A percentile compares a stretch with the other conserved stretches of the same genome.
phyloP scores from a whole-genome alignment of 2,888 invertebrate species.

The Drosophila heteroneura region DNA sequence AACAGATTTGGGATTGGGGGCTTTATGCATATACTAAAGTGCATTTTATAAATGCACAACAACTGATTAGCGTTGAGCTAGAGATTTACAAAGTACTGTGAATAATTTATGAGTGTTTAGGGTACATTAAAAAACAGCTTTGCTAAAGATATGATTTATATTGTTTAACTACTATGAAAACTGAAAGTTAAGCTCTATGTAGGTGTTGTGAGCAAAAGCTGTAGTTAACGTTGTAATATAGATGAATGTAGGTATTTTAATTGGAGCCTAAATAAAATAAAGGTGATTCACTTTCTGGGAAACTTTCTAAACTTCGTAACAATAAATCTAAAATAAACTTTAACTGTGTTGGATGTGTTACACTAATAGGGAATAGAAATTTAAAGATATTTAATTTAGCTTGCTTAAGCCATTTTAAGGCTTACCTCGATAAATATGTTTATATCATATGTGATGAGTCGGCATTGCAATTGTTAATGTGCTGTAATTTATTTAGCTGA shows the following conservation, averaged over 20 bases:
- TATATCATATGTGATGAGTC: neutral
- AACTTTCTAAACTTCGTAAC: neutral
- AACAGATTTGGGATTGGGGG: constrained; percentile 14
- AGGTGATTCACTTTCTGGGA: neutral
- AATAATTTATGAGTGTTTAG: constrained; percentile 65
- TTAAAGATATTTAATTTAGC: neutral
- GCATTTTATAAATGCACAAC: constrained; percentile 64
- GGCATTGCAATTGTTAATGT: neutral
- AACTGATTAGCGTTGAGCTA: constrained; percentile 70
- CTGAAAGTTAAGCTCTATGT: constrained; percentile 37
- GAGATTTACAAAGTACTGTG: constrained; percentile 52
- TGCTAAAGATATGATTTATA: neutral
- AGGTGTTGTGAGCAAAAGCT: constrained; percentile 15
- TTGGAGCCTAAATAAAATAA: constrained; percentile 6
- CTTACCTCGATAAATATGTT: neutral
- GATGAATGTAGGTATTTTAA: constrained; percentile 6
- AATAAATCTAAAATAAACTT: neutral
- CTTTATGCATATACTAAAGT: constrained; percentile 42
- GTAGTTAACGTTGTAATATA: constrained; percentile 12
- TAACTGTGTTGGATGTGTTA: neutral
- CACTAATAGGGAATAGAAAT: neutral
- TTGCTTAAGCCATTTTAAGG: neutral
- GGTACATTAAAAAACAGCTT: constrained; percentile 15
- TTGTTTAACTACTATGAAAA: constrained; percentile 21
- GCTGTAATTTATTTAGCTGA: neutral